Base-by-base conservation (phyloP, 1,140 invertebrate species). In the Rhopalosiphum padi region DNA sequence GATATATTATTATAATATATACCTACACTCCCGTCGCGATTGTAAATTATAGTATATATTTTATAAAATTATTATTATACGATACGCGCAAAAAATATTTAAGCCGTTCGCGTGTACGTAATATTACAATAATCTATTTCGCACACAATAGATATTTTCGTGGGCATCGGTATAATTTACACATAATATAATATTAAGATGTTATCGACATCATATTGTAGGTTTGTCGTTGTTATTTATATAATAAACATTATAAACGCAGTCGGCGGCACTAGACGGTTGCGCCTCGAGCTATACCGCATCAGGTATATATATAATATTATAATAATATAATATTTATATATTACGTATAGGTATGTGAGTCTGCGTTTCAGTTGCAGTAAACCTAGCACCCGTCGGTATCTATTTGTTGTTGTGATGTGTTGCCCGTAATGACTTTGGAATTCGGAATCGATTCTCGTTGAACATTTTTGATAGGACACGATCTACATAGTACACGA, bases 81-180 rank as follows among this genome's bases (percentile, higher is more conserved):
- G 3, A 4, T 15, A n/a, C 15, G 30, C n/a, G 30, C 30, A 18
- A 77, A 77, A 77, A 77, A 77, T 77, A 77, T 77, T 77, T 77
- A 77, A n/a, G 3, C 60, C 60, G 60, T n/a, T 77, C 60, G 15
- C 60, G 60, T 18, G 30, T 77, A 18, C 30, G 30, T 77, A 68
- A n/a, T n/a, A 77, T 77, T 77, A 77, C 18, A 77, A 77, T 77
- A 77, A n/a, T 77, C n/a, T 77, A n/a, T 77, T 77, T 77, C 60
- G 60, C n/a, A 18, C 60, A 77, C 60, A 77, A 77, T 77, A 35
- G 60, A n/a, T n/a, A 35, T n/a, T 77, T 77, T 77, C 60, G 60
- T 35, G 55, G 30, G 55, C 30, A 60, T 60, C 55, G 0, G 30
- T 30, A 30, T 60, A 60, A 30, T 30, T 60, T 60, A 60, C 55